A percentile compares a stretch with the other conserved stretches of the same genome.
phyloP scores from a whole-genome alignment of 2,797 vertebrate genomes.

The Benthosema pterotum region DNA sequence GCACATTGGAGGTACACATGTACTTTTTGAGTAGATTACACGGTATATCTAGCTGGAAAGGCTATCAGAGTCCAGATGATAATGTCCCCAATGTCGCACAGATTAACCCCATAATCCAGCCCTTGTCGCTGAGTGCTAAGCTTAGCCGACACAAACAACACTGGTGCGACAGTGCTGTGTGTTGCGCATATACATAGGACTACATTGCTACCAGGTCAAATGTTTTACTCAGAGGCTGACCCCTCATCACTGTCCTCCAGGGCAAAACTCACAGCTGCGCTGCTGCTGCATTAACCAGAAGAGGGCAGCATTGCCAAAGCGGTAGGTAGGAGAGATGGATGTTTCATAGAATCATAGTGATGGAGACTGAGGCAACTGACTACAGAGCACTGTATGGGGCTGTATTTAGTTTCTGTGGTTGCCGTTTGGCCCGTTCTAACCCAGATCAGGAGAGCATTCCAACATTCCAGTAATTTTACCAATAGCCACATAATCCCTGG shows the following conservation, averaged over 20 bases:
- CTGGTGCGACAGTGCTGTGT: no score
- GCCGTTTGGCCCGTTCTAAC: constrained; percentile 7
- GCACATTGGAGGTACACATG: no score
- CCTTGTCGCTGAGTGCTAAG: no score
- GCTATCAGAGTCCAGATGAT: no score
- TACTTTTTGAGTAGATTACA: no score
- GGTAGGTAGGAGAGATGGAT: constrained; percentile 7
- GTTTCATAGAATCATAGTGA: constrained; percentile 19
- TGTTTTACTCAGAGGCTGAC: neutral
- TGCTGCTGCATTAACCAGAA: constrained; percentile 51
- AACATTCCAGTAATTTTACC: constrained; percentile 41
- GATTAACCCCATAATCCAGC: no score
- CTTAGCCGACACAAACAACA: no score
- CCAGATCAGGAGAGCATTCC: constrained; percentile 31
- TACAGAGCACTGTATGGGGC: constrained; percentile 31
- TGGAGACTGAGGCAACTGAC: constrained; percentile 20
- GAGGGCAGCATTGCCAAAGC: constrained; percentile 61
- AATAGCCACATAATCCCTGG: constrained; percentile 16
- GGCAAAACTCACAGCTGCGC: constrained; percentile 3
- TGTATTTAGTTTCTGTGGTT: constrained; percentile 47
- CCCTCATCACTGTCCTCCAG: neutral
- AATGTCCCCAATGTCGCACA: no score
- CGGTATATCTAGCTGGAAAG: no score
- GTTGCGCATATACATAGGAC: no score
- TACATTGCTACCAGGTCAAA: no score